Evolutionary conservation across 2,888 invertebrate species (phyloP), one percentile per base, ranked within the genome.

Genomic region (Zaprionus bogoriensis): DNA sequence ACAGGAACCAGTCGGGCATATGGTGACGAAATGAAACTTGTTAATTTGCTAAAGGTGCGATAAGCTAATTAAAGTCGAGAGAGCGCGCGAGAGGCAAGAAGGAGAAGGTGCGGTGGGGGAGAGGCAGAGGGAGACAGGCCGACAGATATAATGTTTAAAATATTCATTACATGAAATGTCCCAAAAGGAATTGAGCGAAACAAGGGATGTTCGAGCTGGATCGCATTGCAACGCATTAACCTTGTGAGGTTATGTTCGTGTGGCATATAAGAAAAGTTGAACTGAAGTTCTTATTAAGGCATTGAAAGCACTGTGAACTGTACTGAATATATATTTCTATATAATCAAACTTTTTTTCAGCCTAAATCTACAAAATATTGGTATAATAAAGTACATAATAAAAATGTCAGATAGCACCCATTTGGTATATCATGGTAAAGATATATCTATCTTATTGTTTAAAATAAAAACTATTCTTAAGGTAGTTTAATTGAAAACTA

Each of bases 31-130:
- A 59, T 52, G 44, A 39, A 61, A 57, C 71, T 63, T 71, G 71
- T 72, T 71, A 72, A 71, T 45, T 36, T 59, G 73, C 65, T 68
- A 28, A 73, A 54, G 57, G 53, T 67, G 71, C 70, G 55, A 70
- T 70, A 53, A 61, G 36, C 61, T 60, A 46, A 61, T 53, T 60
- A 47, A 20, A 28, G 36, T 6, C n/a, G 7, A 25, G 27, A 14
- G n/a, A 42, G 41, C 10, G 9, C 32, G 32, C 25, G 14, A 20
- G n/a, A 22, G 32, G 30, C 19, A 14, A 12, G 25, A 1, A n/a
- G 30, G 14, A 27, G 27, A 14, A 28, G 7, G 22, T 41, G 22
- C 7, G 5, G 6, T 19, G 14, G 5, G 22, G 9, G 27, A 46
- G 22, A 27, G 10, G 6, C 10, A 2, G 27, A 27, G 27, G 27